phyloP scores from a whole-genome alignment of 2,113 vertebrate genomes.

The Pterocles orientalis region DNA sequence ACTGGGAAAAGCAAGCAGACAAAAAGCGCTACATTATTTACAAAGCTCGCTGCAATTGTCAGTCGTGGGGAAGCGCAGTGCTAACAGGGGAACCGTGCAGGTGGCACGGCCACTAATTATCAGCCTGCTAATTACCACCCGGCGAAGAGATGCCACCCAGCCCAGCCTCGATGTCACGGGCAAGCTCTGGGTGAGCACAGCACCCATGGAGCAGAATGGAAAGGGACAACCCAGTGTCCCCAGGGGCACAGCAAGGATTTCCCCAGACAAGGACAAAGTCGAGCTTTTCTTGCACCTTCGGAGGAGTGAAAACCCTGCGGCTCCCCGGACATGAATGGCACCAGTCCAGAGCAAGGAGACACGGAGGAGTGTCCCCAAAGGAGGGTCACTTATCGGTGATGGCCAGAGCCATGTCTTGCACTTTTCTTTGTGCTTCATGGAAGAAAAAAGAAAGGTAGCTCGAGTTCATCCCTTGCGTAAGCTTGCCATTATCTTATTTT shows the following conservation, averaged over 20 bases:
- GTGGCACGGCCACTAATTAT: neutral
- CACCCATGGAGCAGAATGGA: neutral
- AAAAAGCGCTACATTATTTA: slow-evolving; percentile 46
- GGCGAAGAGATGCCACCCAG: neutral
- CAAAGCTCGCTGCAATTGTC: neutral
- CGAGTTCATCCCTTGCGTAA: neutral
- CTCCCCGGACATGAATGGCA: neutral
- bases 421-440: neutral
- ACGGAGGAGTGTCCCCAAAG: fast-evolving
- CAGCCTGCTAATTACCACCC: neutral
- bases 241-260: neutral
- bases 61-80: neutral
- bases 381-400: neutral
- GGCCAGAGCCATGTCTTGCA: neutral
- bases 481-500: neutral
- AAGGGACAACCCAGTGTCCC: neutral
- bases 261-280: neutral
- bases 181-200: neutral
- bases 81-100: fast-evolving
- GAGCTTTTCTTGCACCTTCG: neutral
- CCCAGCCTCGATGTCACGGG: neutral
- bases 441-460: neutral
- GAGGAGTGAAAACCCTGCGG: neutral
- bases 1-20: slow-evolving; percentile 21
- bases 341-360: neutral